phyloP scores from a whole-genome alignment of 2,797 vertebrate species.

The Decapterus maruadsi region DNA sequence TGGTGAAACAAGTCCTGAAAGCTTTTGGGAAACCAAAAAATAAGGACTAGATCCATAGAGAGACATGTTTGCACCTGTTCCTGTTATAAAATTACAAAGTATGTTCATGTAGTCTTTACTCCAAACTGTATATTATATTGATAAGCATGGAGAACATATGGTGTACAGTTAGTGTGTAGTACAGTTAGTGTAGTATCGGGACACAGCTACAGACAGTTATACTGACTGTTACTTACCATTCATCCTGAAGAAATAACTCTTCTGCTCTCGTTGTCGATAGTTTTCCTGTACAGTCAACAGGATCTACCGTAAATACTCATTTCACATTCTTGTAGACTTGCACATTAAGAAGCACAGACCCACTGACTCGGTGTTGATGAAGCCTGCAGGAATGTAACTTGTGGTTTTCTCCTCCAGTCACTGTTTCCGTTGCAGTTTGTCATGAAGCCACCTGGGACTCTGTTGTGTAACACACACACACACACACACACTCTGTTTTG shows the following conservation, averaged over 20 bases:
- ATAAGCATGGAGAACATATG: neutral
- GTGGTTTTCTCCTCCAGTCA: slow-evolving; percentile 42
- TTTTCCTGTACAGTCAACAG: neutral
- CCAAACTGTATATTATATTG: neutral
- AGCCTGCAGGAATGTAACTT: slow-evolving; percentile 29
- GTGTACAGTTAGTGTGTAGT: neutral
- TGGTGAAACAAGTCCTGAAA: neutral
- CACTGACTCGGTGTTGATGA: slow-evolving; percentile 6
- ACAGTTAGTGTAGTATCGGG: neutral
- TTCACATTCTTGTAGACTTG: slow-evolving; percentile 55
- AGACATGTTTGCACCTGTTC: neutral
- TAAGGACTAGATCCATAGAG: neutral
- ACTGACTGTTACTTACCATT: slow-evolving; percentile 37
- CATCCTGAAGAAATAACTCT: neutral
- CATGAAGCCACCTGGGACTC: slow-evolving; percentile 41
- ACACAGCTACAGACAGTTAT: neutral
- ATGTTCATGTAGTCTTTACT: neutral
- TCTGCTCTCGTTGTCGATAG: neutral
- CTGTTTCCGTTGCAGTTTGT: slow-evolving; percentile 52
- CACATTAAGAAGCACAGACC: slow-evolving; percentile 59
- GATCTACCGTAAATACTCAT: neutral
- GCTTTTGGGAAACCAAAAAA: neutral
- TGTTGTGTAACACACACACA: slow-evolving; percentile 47
- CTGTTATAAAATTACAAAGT: neutral
- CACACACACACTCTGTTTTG: slow-evolving; percentile 29